Conservation (phyloP, 2,888 invertebrate genomes). For the Ischnus inquisitorius region DNA sequence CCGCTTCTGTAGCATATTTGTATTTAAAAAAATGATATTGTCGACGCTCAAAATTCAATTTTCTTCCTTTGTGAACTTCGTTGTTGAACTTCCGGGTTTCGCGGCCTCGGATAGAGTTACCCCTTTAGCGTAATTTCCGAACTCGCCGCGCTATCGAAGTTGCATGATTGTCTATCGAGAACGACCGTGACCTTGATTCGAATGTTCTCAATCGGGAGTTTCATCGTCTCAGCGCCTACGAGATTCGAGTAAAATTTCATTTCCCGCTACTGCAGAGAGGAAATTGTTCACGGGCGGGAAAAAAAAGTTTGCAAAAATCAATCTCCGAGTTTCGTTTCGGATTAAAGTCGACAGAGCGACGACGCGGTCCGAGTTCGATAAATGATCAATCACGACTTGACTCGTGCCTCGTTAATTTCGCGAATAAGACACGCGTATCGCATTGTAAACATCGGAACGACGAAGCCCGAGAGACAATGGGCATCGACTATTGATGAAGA, state of each 20-base stretch:
- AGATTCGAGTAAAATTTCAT: too few species aligned
- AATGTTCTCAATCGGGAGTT: too few species aligned
- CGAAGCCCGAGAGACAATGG: slow-evolving; percentile 36
- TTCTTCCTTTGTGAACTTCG: too few species aligned
- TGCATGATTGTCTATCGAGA: too few species aligned
- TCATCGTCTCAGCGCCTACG: too few species aligned
- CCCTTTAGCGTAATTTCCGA: too few species aligned
- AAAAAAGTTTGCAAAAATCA: not conserved
- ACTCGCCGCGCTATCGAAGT: too few species aligned
- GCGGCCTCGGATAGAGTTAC: too few species aligned
- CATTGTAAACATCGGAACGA: slow-evolving; percentile 28
- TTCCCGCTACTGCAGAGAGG: too few species aligned
- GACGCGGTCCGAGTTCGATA: not conserved
- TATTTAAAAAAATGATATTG: not conserved
- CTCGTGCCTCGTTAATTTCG: slow-evolving; percentile 43
- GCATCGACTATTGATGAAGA: slow-evolving; percentile 8
- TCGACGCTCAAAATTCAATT: not conserved
- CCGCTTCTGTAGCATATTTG: not conserved
- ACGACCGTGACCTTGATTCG: too few species aligned
- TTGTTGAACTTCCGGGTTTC: too few species aligned
- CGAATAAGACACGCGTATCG: slow-evolving; percentile 35
- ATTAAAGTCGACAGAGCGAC: not conserved
- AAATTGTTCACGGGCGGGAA: not conserved
- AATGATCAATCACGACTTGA: slow-evolving; percentile 45
- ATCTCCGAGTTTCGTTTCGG: not conserved